These are phyloP conservation scores for Sinocyclocheilus maitianheensis DNA, from an alignment of 2,113 vertebrate genomes.

Conservation along the genomic window DNA sequence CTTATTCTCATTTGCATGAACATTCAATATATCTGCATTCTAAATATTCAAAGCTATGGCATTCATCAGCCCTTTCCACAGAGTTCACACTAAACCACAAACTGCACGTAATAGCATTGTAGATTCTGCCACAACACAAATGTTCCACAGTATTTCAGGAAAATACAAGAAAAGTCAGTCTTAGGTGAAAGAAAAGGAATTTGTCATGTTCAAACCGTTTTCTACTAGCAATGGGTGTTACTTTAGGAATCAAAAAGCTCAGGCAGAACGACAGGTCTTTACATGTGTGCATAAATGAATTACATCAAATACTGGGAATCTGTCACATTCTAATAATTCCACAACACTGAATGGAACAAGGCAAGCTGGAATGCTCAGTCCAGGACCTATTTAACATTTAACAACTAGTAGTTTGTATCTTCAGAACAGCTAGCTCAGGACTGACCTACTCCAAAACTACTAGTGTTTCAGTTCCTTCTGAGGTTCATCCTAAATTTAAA, in stretches of 20 bases:
- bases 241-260: conserved; percentile 48
- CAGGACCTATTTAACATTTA: background rate
- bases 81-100: background rate
- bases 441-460: background rate
- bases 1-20: background rate
- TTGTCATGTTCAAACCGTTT: conserved; percentile 14
- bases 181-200: conserved; percentile 46
- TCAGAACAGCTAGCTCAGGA: background rate
- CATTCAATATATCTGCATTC: background rate
- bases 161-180: background rate
- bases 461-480: background rate
- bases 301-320: background rate
- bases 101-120: background rate
- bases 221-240: background rate
- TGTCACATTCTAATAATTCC: background rate
- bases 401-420: background rate
- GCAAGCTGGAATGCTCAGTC: background rate
- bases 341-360: background rate
- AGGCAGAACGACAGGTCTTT: conserved; percentile 36
- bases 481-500: background rate
- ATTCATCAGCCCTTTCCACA: background rate
- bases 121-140: conserved; percentile 21
- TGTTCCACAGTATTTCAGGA: conserved; percentile 23
- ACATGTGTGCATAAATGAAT: background rate
- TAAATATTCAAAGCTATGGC: background rate